Conservation (phyloP, 2,113 vertebrate genomes). For the Xiphorhynchus elegans region DNA sequence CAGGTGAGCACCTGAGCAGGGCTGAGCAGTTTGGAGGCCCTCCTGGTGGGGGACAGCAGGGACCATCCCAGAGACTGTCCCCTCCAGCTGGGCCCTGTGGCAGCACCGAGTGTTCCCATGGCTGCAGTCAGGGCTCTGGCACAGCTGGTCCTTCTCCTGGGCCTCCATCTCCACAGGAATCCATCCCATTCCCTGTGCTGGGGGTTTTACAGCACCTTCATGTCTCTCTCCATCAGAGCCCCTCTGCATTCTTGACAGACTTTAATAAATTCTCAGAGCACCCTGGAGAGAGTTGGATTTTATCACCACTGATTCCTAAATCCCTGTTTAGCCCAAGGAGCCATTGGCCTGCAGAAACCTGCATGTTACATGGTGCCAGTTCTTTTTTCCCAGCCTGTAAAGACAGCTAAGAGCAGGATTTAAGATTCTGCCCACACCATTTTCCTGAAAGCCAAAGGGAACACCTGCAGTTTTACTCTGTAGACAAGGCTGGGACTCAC, state of each 20-base stretch:
- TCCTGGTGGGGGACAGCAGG: background rate
- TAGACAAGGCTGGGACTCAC: background rate
- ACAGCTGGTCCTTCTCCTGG: background rate
- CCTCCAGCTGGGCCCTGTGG: too few relatives aligned
- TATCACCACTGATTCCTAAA: background rate
- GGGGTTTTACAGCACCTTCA: background rate
- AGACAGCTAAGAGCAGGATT: background rate
- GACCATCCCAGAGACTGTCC: background rate
- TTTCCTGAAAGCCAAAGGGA: background rate
- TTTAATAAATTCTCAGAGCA: background rate
- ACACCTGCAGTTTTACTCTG: background rate
- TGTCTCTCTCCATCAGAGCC: background rate
- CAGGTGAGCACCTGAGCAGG: background rate
- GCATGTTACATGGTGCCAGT: fast-evolving
- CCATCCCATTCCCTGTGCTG: fast-evolving
- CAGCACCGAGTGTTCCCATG: background rate
- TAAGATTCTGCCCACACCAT: background rate
- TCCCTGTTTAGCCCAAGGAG: background rate
- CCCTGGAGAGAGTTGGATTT: background rate
- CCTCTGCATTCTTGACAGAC: background rate
- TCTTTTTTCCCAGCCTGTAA: background rate
- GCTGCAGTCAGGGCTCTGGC: background rate
- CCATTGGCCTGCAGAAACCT: background rate
- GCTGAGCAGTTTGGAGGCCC: background rate
- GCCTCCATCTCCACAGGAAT: background rate